A percentile compares a stretch with the other conserved stretches of the same genome.
Conservation (phyloP, 2,888 invertebrate species). For the Taphrorychus bicolor region DNA sequence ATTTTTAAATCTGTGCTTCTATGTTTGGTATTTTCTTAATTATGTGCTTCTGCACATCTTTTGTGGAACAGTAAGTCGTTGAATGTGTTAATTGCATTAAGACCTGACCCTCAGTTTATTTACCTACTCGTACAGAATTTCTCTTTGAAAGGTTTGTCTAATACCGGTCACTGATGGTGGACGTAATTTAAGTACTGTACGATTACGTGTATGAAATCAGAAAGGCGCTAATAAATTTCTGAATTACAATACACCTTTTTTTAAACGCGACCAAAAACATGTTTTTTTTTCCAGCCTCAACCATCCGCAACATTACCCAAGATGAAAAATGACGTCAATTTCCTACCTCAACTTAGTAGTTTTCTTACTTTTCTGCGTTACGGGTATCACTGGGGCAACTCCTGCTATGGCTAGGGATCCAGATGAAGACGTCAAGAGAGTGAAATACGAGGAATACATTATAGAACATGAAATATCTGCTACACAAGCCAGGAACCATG, state of each 20-base stretch:
- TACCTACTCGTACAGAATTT: not conserved
- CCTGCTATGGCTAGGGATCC: not conserved
- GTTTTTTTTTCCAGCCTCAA: conserved; percentile 13
- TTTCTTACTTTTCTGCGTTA: conserved; percentile 13
- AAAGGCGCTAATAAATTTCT: no score
- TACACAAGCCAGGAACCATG: conserved; percentile 65
- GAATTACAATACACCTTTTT: not conserved
- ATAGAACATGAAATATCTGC: conserved; percentile 70
- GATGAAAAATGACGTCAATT: conserved; percentile 48
- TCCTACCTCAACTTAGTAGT: conserved; percentile 9
- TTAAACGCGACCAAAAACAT: not conserved
- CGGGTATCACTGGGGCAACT: conserved; percentile 7
- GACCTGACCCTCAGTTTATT: not conserved
- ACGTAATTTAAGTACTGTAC: not conserved
- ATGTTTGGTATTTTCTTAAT: no score
- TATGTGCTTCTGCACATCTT: no score
- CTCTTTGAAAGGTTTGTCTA: not conserved
- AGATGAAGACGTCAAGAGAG: conserved; percentile 1
- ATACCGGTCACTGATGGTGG: not conserved
- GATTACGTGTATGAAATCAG: no score
- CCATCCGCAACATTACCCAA: conserved; percentile 27
- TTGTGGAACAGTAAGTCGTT: no score
- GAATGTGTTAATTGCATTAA: not conserved
- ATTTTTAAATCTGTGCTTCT: no score
- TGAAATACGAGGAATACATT: conserved; percentile 65